phyloP scores from a whole-genome alignment of 2,888 invertebrate genomes.

The Pammene aurita region DNA sequence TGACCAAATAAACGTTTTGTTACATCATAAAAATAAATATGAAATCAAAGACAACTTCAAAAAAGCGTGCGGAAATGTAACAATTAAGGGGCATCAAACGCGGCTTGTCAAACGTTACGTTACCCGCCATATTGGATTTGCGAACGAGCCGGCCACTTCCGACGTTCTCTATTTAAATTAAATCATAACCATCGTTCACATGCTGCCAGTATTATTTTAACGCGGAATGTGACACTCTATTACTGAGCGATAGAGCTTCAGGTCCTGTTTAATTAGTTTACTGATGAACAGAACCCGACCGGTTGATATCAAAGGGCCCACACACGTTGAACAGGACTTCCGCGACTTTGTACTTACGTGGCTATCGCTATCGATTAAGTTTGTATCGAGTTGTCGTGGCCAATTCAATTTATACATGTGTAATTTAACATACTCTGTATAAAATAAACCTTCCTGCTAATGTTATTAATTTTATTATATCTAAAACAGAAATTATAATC shows the following conservation, averaged over 20 bases:
- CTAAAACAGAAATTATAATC: too few species aligned
- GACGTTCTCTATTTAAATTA: conserved; percentile 52
- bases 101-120: conserved; percentile 52
- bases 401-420: conserved; percentile 35
- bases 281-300: conserved; percentile 43
- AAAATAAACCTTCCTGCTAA: background rate
- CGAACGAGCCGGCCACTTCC: conserved; percentile 49
- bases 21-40: conserved; percentile 37
- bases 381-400: conserved; percentile 20
- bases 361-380: conserved; percentile 48
- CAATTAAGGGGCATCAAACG: conserved; percentile 51
- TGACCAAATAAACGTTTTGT: conserved; percentile 31
- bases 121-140: conserved; percentile 55
- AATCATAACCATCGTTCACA: conserved; percentile 46
- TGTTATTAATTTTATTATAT: background rate
- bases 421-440: background rate
- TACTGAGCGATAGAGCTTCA: background rate
- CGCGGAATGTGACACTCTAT: conserved; percentile 11
- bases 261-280: conserved; percentile 1
- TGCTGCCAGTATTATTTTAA: conserved; percentile 20
- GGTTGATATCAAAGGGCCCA: conserved; percentile 61
- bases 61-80: conserved; percentile 54
- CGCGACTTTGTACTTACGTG: conserved; percentile 55
- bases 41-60: conserved; percentile 53
- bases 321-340: conserved; percentile 64